Base-by-base conservation (phyloP, 2,113 vertebrate genomes). In the Zingel zingel region DNA sequence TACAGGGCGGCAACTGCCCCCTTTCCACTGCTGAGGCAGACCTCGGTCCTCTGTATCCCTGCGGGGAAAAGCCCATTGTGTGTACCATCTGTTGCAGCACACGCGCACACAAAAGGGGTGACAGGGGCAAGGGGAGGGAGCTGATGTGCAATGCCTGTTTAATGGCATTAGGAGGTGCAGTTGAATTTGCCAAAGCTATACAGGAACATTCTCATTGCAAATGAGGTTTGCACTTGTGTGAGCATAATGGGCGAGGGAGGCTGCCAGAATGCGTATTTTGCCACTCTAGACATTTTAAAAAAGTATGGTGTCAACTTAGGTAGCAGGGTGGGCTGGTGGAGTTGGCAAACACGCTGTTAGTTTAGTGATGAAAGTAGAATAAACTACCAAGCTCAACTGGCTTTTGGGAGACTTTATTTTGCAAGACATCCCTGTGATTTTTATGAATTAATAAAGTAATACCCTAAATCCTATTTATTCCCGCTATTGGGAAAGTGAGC, bases 61-160 rank as follows among this genome's bases (percentile, higher is more conserved):
- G 53, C 19, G 72, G 90, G 88, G 81, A 78, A 65, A 77, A 66
- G 45, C 66, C 80, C 76, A 89, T 92, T 94, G 91, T 93, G 83
- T 81, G 50, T 4, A 47, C 93, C 93, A 93, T 93, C 93, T 94
- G 93, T 87, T 90, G 77, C 76, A 71, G 81, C 85, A 90, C 83
- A 85, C 62, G 15, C 13, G 0, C 77, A 64, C 82, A 85, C 80
- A 92, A 92, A 85, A 85, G 78, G 56, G 86, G 78, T 45, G 69
- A 81, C 33, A 36, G 81, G 30, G 58, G 74, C 45, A 48, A 65
- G n/a, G 47, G 69, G 61, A 73, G 50, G 43, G 57, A 51, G 57
- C 83, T 86, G 84, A 89, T 87, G 90, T 87, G 85, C 77, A 81
- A 21, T 45, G 84, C 75, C 88, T 90, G 82, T 81, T 89, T 88